Base-by-base conservation (phyloP, 1,140 invertebrate species). In the Magallana angulata region DNA sequence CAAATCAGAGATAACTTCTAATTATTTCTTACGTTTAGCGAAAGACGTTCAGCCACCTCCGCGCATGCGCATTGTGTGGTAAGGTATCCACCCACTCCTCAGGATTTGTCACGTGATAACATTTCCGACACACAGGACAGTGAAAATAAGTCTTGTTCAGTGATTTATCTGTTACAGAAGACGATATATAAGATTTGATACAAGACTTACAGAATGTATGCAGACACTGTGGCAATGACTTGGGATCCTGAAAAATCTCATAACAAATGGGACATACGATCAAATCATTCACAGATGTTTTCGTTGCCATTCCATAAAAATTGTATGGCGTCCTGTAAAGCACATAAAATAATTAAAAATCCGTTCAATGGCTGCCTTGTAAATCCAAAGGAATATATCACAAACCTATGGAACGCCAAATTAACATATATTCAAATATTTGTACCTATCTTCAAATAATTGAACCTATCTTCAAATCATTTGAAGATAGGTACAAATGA, bases 81-180 rank as follows among this genome's bases (percentile, higher is more conserved):
- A 87, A 36, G 3, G 48, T 59, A n/a, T 59, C 7, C n/a, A 68
- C 24, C 68, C 68, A 76, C 24, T 18, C 30, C 18, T 76, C 7
- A 11, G 8, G 24, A 30, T 36, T 36, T 30, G n/a, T 56, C 12
- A 62, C 24, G 1, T 9, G 14, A 4, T 71, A 62, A 12, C 11
- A 16, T 14, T n/a, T 14, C 30, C 64, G 82, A 76, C 86, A 87
- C 30, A 80, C n/a, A 6, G 86, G 86, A 87, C 82, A 87, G 57
- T 76, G 16, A 76, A 84, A 57, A 0, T 48, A 1, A 48, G 36
- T n/a, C 12, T 3, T 8, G 16, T 84, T 87, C 0, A 36, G 4
- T 76, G 24, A 12, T 11, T 30, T 9, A 5, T 24, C 59, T 8
- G 4, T 80, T 30, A 82, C 36, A 12, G 81, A 14, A 57, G 48